Percentiles rank a stretch among this genome's conserved stretches.
Evolutionary conservation across 2,113 vertebrate genomes (phyloP).

Genomic region (Penelope pileata): DNA sequence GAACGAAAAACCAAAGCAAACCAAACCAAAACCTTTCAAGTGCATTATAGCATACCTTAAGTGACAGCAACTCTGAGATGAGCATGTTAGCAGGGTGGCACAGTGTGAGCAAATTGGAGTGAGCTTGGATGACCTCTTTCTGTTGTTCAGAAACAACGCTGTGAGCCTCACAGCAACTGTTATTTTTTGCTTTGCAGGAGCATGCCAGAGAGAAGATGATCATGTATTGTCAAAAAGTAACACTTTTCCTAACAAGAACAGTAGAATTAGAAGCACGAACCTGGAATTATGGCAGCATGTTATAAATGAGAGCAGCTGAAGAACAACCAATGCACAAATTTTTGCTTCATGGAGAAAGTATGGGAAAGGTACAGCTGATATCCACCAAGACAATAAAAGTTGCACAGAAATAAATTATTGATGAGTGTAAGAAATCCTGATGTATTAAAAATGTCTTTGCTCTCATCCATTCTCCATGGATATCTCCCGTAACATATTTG

Average conservation of each 20-base stretch:
- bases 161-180: neutral
- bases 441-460: neutral
- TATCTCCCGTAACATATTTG: neutral
- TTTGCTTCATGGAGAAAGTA: neutral
- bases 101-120: neutral
- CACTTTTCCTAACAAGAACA: neutral
- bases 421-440: neutral
- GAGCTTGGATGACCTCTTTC: neutral
- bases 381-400: neutral
- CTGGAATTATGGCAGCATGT: neutral
- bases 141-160: neutral
- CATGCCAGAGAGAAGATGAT: neutral
- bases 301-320: neutral
- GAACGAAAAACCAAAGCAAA: neutral
- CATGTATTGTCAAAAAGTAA: neutral
- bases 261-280: neutral
- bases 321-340: neutral
- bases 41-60: neutral
- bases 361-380: neutral
- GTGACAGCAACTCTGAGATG: neutral
- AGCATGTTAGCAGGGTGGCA: neutral
- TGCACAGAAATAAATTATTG: neutral
- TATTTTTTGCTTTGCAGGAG: neutral
- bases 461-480: fast-evolving
- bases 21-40: neutral